Percentiles rank a stretch among this genome's conserved stretches.
phyloP scores from a whole-genome alignment of 2,888 invertebrate genomes.

The Furcula furcula region DNA sequence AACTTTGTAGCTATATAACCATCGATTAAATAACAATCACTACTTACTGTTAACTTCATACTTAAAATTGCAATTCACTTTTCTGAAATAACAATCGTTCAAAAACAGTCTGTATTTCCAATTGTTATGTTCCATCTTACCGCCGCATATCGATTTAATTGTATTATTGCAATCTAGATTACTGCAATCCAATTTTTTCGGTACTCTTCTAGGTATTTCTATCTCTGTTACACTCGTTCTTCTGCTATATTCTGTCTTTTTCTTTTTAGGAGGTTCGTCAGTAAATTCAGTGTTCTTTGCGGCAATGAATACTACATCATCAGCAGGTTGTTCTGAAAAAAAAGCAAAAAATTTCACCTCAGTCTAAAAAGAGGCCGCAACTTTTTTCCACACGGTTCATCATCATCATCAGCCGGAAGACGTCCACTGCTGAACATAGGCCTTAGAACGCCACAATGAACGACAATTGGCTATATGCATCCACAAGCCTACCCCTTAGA shows the following conservation, averaged over 20 bases:
- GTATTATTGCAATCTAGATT: slow-evolving; percentile 52
- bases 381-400: too few relatives aligned
- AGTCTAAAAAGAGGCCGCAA: too few relatives aligned
- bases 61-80: slow-evolving; percentile 64
- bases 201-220: not conserved
- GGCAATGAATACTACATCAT: slow-evolving; percentile 48
- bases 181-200: slow-evolving; percentile 36
- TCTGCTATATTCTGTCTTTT: slow-evolving; percentile 8
- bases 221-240: slow-evolving; percentile 6
- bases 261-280: slow-evolving; percentile 15
- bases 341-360: too few relatives aligned
- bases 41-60: slow-evolving; percentile 57
- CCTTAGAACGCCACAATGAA: too few relatives aligned
- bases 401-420: too few relatives aligned
- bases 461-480: too few relatives aligned
- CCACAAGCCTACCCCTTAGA: too few relatives aligned
- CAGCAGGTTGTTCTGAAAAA: slow-evolving; percentile 36
- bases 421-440: too few relatives aligned
- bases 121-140: slow-evolving; percentile 39
- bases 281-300: slow-evolving; percentile 51
- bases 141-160: slow-evolving; percentile 49
- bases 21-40: too few relatives aligned
- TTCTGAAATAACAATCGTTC: slow-evolving; percentile 64
- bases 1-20: too few relatives aligned
- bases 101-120: slow-evolving; percentile 54